Percentiles rank a stretch among this genome's conserved stretches.
Conservation (phyloP, 2,797 vertebrate species). For the Neoniphon sammara region DNA sequence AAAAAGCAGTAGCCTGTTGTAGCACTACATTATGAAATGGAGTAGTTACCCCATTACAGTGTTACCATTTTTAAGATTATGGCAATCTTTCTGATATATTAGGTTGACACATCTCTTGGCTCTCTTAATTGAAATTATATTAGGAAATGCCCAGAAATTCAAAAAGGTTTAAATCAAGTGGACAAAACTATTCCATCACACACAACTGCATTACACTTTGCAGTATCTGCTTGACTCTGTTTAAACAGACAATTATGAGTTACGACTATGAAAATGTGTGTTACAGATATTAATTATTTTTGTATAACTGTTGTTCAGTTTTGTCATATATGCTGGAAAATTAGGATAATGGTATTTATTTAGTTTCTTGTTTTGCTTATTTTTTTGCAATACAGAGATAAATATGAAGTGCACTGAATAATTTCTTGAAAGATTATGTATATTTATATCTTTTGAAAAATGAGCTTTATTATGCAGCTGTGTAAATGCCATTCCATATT, state of each 20-base stretch:
- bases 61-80: conserved; percentile 40
- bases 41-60: conserved; percentile 43
- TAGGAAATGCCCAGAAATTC: conserved; percentile 8
- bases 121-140: conserved; percentile 13
- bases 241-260: background rate
- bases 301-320: conserved; percentile 17
- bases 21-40: conserved; percentile 46
- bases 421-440: conserved; percentile 52
- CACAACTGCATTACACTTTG: conserved; percentile 5
- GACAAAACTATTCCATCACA: conserved; percentile 3
- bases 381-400: conserved; percentile 55
- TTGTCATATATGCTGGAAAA: conserved; percentile 62
- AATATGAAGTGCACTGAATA: conserved; percentile 71
- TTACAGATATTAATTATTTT: conserved; percentile 24
- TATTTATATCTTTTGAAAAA: conserved; percentile 68
- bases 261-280: conserved; percentile 14
- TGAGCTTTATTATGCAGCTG: conserved; percentile 47
- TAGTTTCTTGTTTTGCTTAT: conserved; percentile 49
- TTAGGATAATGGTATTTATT: conserved; percentile 69
- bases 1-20: conserved; percentile 66
- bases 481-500: conserved; percentile 29
- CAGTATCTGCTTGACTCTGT: background rate
- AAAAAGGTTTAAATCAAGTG: conserved; percentile 2
- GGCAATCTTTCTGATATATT: conserved; percentile 13
- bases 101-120: background rate